Base-by-base conservation (phyloP, 2,888 invertebrate species). In the Orchesella flavescens region DNA sequence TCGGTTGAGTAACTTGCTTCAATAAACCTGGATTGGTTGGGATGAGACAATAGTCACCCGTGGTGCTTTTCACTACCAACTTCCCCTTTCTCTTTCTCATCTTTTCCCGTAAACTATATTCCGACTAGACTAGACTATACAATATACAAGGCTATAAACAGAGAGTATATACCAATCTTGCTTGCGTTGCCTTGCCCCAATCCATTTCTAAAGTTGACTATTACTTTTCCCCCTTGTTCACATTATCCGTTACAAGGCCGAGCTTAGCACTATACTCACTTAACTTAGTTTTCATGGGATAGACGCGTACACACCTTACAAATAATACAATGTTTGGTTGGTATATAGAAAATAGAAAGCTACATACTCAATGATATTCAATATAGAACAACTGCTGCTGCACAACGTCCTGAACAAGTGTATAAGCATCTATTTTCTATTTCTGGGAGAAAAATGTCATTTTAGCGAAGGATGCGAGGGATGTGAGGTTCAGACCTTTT, bases 1-100 rank as follows among this genome's bases (percentile, higher is more conserved):
- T 80, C 73, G 80, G 65, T 80, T 80, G 80, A 80, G 73, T 80
- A 80, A 66, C 80, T 80, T 66, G 80, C 80, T 80, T 80, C 80
- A 73, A 80, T 80, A 55, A 80, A 80, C 63, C 65, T 61, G 72
- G 73, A 73, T 80, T 73, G 73, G 73, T 55, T 66, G 65, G 80
- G 73, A 73, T 80, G 73, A 80, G 73, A 80, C 80, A 80, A 80
- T 80, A 79, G 73, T 61, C 66, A 72, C 66, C 66, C 75, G 75
- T 66, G 55, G 80, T 53, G 65, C 57, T 72, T 65, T 72, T 73
- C 71, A 66, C 65, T 63, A 63, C 46, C 61, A 9, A n/a, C 63
- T 63, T 63, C 43, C 63, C 24, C 4, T 53, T 46, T 65, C 13
- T 34, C 21, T 24, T 66, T n/a, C 46, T 46, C 43, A 21, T 76